Percentiles rank a stretch among this genome's conserved stretches.
phyloP scores from a whole-genome alignment of 2,113 vertebrate genomes.

The Chionodraco myersi region DNA sequence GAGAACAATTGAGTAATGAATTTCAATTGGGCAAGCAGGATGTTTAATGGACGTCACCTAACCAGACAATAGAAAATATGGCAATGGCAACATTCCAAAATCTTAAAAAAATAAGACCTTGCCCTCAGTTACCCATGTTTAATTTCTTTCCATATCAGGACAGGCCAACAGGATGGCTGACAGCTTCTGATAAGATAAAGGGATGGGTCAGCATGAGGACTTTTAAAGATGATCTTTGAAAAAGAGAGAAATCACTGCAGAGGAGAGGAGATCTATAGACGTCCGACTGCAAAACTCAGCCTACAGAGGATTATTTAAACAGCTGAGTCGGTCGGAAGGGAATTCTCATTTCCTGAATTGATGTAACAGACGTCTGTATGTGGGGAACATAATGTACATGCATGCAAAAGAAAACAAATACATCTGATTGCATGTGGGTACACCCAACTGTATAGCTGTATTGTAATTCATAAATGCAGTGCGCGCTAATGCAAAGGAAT shows the following conservation, averaged over 20 bases:
- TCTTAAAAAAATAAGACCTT: slow-evolving; percentile 19
- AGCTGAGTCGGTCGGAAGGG: slow-evolving; percentile 36
- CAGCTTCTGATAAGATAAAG: slow-evolving; percentile 46
- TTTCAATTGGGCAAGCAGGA: slow-evolving; percentile 46
- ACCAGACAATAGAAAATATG: slow-evolving; percentile 28
- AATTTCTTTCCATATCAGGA: slow-evolving; percentile 7
- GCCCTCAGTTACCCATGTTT: slow-evolving; percentile 15
- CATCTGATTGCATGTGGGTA: not conserved
- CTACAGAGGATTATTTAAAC: slow-evolving; percentile 13
- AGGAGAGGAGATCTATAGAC: not conserved
- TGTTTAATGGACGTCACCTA: slow-evolving; percentile 24
- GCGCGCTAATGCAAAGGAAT: not conserved
- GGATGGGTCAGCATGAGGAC: not conserved
- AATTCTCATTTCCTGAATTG: slow-evolving; percentile 41
- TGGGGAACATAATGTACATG: not conserved
- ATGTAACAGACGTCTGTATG: slow-evolving; percentile 11
- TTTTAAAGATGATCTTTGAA: slow-evolving; percentile 12
- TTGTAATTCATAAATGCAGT: not conserved
- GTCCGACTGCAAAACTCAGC: slow-evolving; percentile 6
- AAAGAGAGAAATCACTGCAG: slow-evolving; percentile 8
- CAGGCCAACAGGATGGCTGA: slow-evolving; percentile 35
- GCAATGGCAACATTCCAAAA: slow-evolving; percentile 37
- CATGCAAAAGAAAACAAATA: slow-evolving; percentile 14
- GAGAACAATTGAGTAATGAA: slow-evolving; percentile 60
- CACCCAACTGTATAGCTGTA: not conserved